These are phyloP conservation scores for Poicephalus meyeri DNA, from an alignment of 2,113 vertebrate species.

Conservation along the genomic window DNA sequence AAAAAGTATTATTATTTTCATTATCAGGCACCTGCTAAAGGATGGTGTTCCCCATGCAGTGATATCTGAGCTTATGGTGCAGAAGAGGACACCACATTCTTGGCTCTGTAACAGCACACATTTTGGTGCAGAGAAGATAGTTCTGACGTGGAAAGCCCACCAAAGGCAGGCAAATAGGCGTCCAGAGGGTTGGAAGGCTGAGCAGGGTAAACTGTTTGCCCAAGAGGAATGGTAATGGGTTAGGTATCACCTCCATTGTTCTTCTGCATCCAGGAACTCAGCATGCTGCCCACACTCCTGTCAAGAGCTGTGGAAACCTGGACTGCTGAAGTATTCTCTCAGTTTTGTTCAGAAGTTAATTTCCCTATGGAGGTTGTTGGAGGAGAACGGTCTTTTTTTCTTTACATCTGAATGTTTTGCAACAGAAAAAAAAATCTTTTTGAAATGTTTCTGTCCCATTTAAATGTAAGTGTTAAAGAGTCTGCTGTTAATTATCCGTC, in stretches of 20 bases:
- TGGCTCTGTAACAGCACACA: neutral
- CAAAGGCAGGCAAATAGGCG: neutral
- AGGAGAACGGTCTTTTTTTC: constrained; percentile 32
- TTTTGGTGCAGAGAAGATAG: neutral
- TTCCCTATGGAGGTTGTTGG: neutral
- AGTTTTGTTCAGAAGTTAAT: neutral
- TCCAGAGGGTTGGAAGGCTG: neutral
- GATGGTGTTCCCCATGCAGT: neutral
- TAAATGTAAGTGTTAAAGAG: constrained; percentile 52
- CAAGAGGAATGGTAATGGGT: neutral
- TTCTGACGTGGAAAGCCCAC: neutral
- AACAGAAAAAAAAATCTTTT: constrained; percentile 60
- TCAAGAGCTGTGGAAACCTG: neutral
- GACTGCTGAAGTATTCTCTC: neutral
- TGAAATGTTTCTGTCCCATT: constrained; percentile 49
- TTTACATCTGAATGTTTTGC: constrained; percentile 49
- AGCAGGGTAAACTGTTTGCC: neutral
- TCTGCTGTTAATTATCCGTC: constrained; percentile 65
- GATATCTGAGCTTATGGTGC: neutral
- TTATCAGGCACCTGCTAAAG: neutral
- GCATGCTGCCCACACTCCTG: neutral
- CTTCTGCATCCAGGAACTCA: neutral
- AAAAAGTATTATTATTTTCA: neutral
- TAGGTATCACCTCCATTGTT: neutral
- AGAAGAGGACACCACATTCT: neutral